These are phyloP conservation scores for Dermatophagoides farinae DNA, from an alignment of 1,140 invertebrate species.

Conservation along the genomic window DNA sequence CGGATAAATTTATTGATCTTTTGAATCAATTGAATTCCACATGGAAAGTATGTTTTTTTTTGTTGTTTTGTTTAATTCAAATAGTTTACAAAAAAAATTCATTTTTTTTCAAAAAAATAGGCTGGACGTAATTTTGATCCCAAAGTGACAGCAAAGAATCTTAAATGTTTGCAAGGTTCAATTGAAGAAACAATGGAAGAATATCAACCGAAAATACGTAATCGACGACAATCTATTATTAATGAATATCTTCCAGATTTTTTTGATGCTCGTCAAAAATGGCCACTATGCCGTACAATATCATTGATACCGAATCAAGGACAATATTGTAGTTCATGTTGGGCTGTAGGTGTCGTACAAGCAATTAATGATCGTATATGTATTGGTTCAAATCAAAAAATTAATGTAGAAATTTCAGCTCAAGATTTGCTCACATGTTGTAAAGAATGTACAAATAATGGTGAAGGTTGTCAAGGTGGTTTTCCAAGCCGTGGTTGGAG, in stretches of 20 bases:
- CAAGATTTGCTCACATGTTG: slow-evolving; percentile 42
- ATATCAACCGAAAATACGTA: background rate
- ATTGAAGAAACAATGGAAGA: background rate
- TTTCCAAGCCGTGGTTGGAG: slow-evolving; percentile 28
- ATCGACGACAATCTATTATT: background rate
- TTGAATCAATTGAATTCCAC: slow-evolving; percentile 36
- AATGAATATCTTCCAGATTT: slow-evolving; percentile 37
- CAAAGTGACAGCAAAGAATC: background rate
- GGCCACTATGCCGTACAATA: slow-evolving; percentile 64
- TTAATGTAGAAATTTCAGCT: slow-evolving; percentile 24
- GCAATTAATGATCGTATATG: slow-evolving; percentile 42
- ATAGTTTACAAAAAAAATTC: background rate
- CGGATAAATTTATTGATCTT: slow-evolving; percentile 22
- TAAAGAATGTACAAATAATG: slow-evolving; percentile 17
- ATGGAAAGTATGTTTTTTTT: slow-evolving; percentile 33
- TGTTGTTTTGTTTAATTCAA: background rate
- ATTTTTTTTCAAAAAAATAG: background rate
- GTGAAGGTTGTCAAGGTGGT: slow-evolving; percentile 26
- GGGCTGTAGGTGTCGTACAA: slow-evolving; percentile 10
- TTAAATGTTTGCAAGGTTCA: background rate
- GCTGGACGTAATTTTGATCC: background rate
- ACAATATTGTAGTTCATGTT: slow-evolving; percentile 30
- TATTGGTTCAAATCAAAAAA: slow-evolving; percentile 29
- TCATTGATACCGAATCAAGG: slow-evolving; percentile 54
- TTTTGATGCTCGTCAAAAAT: slow-evolving; percentile 56